Conservation (phyloP, 2,888 invertebrate genomes). For the Drosophila paracracens region DNA sequence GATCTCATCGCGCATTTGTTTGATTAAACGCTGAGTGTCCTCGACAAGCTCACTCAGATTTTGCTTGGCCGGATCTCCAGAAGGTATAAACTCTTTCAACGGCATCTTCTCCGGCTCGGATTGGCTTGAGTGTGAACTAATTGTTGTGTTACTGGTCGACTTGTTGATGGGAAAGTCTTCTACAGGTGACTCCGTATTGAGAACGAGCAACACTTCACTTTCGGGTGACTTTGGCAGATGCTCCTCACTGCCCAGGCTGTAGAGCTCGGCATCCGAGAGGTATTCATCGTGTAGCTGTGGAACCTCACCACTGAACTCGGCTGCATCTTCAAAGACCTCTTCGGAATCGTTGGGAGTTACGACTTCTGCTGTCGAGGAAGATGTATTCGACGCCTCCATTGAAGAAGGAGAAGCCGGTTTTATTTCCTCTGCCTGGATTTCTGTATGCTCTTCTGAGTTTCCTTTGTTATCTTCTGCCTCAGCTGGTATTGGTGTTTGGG, state of each 20-base stretch:
- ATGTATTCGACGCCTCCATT: neutral
- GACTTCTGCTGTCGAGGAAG: conserved; percentile 4
- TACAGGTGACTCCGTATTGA: conserved; percentile 34
- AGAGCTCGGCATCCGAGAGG: conserved; percentile 75
- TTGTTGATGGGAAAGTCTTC: conserved; percentile 35
- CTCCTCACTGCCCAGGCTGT: conserved; percentile 73
- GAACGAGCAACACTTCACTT: conserved; percentile 65
- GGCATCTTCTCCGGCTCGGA: conserved; percentile 54
- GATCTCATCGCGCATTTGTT: conserved; percentile 89
- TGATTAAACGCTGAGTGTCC: conserved; percentile 87
- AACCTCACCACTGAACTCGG: conserved; percentile 73
- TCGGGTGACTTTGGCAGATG: conserved; percentile 50
- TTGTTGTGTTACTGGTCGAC: conserved; percentile 65
- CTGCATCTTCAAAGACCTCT: conserved; percentile 76
- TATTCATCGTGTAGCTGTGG: conserved; percentile 52
- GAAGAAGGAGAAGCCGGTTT: neutral
- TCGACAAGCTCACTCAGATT: conserved; percentile 87
- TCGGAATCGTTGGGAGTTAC: conserved; percentile 47
- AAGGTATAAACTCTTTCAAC: conserved; percentile 79
- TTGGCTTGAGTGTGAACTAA: conserved; percentile 69
- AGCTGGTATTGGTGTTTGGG: conserved; percentile 16
- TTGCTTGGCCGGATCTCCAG: conserved; percentile 83
- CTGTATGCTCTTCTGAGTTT: neutral
- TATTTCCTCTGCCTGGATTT: neutral
- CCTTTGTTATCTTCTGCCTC: conserved; percentile 23